These are phyloP conservation scores for Mizuhopecten yessoensis DNA, from an alignment of 1,140 invertebrate genomes.

Conservation along the genomic window DNA sequence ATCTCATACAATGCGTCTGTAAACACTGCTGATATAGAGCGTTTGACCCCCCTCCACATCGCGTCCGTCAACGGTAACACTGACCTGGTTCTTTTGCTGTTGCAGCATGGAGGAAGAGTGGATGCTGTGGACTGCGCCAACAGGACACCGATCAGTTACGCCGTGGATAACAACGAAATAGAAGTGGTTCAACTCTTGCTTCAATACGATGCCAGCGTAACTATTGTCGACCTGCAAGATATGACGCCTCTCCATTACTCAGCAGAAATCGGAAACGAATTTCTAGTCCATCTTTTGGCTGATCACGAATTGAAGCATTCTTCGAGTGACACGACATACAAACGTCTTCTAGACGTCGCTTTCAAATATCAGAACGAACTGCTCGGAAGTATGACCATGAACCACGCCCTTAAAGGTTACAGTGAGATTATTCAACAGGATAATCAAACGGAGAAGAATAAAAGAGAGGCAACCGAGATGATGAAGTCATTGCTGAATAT, in stretches of 20 bases:
- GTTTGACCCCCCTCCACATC: slow-evolving; percentile 57
- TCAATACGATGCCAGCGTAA: slow-evolving; percentile 44
- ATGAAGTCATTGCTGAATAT: neutral
- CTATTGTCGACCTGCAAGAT: slow-evolving; percentile 39
- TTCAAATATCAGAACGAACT: slow-evolving; percentile 21
- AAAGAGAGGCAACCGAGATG: neutral
- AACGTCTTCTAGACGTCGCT: slow-evolving; percentile 22
- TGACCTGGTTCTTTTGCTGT: slow-evolving; percentile 46
- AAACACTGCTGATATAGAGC: slow-evolving; percentile 45
- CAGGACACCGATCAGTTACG: slow-evolving; percentile 53
- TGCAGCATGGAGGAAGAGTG: slow-evolving; percentile 40
- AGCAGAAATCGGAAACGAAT: slow-evolving; percentile 46
- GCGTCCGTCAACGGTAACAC: slow-evolving; percentile 48
- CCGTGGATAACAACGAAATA: slow-evolving; percentile 48
- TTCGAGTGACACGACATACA: neutral
- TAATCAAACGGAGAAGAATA: neutral
- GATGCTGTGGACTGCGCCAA: slow-evolving; percentile 54
- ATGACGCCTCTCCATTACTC: slow-evolving; percentile 56
- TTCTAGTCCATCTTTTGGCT: slow-evolving; percentile 49
- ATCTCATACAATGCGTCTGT: slow-evolving; percentile 52
- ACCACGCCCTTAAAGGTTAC: neutral
- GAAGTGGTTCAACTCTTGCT: slow-evolving; percentile 49
- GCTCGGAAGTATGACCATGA: neutral
- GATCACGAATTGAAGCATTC: slow-evolving; percentile 51
- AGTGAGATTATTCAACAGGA: slow-evolving; percentile 12